Evolutionary conservation across 1,140 invertebrate genomes (phyloP).

Genomic region (Drosophila quadrilineata): DNA sequence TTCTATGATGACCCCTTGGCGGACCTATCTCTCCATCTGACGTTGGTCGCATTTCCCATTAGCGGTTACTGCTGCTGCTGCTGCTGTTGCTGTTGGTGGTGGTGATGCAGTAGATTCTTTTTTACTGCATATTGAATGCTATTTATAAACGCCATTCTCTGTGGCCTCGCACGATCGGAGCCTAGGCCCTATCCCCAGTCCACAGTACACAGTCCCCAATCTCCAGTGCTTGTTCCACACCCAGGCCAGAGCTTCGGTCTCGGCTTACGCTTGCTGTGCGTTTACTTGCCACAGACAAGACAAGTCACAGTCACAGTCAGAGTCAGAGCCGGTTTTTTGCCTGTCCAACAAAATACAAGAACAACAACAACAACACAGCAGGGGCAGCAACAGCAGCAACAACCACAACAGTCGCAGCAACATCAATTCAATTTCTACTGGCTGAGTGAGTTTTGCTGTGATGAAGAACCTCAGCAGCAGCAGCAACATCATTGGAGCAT

Average conservation of each 20-base stretch:
- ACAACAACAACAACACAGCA: slow-evolving; percentile 3
- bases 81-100: no score
- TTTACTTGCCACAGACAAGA: slow-evolving; percentile 47
- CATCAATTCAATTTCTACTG: slow-evolving; percentile 78
- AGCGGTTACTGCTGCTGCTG: slow-evolving; percentile 43
- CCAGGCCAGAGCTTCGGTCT: slow-evolving; percentile 10
- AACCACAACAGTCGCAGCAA: slow-evolving; percentile 33
- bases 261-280: slow-evolving; percentile 59
- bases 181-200: background rate
- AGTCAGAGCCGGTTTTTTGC: slow-evolving; percentile 52
- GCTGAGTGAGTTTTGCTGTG: slow-evolving; percentile 66
- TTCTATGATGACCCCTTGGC: slow-evolving; percentile 34
- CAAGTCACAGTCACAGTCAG: slow-evolving; percentile 23
- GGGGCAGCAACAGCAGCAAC: background rate
- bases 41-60: slow-evolving; percentile 27
- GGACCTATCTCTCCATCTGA: background rate
- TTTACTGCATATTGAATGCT: slow-evolving; percentile 72
- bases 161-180: slow-evolving; percentile 2
- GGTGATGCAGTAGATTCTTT: slow-evolving; percentile 34
- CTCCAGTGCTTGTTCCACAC: slow-evolving; percentile 1
- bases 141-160: slow-evolving; percentile 60
- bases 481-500: slow-evolving; percentile 26
- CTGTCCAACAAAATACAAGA: slow-evolving; percentile 8
- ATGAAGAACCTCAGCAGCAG: slow-evolving; percentile 49
- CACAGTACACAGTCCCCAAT: background rate